phyloP scores from a whole-genome alignment of 2,113 vertebrate genomes.

The Shinisaurus crocodilurus region DNA sequence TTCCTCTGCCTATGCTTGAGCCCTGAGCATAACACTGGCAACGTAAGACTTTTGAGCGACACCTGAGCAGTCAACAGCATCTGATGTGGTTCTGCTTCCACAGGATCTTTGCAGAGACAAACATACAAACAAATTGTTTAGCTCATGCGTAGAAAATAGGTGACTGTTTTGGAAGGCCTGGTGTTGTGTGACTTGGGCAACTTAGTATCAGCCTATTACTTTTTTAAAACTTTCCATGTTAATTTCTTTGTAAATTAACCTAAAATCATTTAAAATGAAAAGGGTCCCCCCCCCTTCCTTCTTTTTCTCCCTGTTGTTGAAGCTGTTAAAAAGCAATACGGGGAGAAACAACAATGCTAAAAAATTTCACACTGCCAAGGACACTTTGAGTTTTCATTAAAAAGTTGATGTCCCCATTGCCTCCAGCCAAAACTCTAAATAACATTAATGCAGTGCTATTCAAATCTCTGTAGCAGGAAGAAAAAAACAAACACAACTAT shows the following conservation, averaged over 20 bases:
- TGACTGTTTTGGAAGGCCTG: conserved; percentile 53
- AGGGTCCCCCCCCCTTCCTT: neutral
- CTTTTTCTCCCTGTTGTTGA: conserved; percentile 50
- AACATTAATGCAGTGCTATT: conserved; percentile 47
- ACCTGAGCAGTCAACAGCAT: neutral
- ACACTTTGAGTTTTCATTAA: conserved; percentile 65
- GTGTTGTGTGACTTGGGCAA: conserved; percentile 57
- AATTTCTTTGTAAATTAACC: conserved; percentile 77
- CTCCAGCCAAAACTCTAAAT: conserved; percentile 63
- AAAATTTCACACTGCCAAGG: conserved; percentile 62
- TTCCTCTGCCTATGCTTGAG: neutral
- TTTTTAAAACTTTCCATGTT: conserved; percentile 63
- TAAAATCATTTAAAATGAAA: conserved; percentile 73
- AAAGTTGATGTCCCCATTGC: conserved; percentile 56
- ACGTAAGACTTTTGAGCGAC: neutral
- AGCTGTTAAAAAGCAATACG: conserved; percentile 66
- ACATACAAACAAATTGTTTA: neutral
- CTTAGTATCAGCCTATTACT: conserved; percentile 58
- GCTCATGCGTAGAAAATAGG: conserved; percentile 42
- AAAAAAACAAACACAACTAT: too few relatives aligned
- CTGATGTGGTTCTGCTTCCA: neutral
- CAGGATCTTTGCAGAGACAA: neutral
- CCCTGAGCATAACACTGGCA: neutral
- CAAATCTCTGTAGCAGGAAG: conserved; percentile 43
- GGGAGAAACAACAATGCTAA: conserved; percentile 48